Conservation (phyloP, 2,797 vertebrate species). For the Acanthurus lineatus region DNA sequence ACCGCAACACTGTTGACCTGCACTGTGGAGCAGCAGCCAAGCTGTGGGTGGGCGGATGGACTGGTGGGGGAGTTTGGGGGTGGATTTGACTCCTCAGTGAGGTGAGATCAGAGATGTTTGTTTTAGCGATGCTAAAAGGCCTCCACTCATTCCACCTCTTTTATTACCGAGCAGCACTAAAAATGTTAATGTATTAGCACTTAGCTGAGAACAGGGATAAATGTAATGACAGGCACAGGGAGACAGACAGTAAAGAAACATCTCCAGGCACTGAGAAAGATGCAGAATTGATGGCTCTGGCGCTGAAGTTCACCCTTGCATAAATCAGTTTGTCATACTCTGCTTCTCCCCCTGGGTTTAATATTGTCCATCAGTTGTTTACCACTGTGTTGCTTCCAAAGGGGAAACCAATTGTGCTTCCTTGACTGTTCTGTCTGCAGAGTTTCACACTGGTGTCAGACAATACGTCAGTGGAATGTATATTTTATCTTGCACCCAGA, state of each 20-base stretch:
- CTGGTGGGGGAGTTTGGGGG: constrained; percentile 31
- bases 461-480: constrained; percentile 77
- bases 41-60: constrained; percentile 52
- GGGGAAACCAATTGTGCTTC: constrained; percentile 81
- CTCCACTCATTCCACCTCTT: constrained; percentile 75
- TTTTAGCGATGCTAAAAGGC: constrained; percentile 70
- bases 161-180: constrained; percentile 83
- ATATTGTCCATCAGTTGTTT: constrained; percentile 80
- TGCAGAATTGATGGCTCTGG: constrained; percentile 76
- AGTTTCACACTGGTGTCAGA: constrained; percentile 73
- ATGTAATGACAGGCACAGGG: constrained; percentile 64
- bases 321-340: constrained; percentile 82
- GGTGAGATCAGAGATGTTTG: constrained; percentile 71
- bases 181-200: constrained; percentile 85
- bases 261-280: constrained; percentile 64
- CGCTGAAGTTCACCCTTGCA: constrained; percentile 73
- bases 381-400: constrained; percentile 81
- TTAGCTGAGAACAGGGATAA: constrained; percentile 78
- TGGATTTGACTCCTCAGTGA: constrained; percentile 55
- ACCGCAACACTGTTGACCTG: constrained; percentile 88
- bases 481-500: constrained; percentile 74
- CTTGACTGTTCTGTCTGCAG: constrained; percentile 75
- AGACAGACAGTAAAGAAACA: constrained; percentile 69
- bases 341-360: constrained; percentile 77
- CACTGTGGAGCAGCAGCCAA: constrained; percentile 82